Conservation (phyloP, 2,888 invertebrate genomes). For the Iphiclides podalirius region DNA sequence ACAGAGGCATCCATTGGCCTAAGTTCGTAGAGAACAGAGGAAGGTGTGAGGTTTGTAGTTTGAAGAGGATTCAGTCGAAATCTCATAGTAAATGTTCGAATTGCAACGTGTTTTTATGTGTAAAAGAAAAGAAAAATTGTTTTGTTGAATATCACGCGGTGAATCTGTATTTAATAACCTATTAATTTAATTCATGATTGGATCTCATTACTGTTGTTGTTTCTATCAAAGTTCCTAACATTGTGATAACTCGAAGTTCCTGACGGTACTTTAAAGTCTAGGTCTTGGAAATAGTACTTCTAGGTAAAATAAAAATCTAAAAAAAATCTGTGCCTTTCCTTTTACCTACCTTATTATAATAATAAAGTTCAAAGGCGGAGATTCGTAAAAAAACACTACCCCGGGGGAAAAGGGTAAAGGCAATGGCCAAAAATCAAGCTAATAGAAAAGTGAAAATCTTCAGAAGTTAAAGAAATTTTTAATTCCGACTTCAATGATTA, state of each 20-base stretch:
- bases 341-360: conserved; percentile 28
- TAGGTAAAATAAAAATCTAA: conserved; percentile 35
- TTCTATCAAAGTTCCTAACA: conserved; percentile 29
- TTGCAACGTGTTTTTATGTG: conserved; percentile 30
- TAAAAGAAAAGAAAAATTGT: conserved; percentile 33
- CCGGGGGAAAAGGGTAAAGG: conserved; percentile 12
- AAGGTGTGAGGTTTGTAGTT: conserved; percentile 34
- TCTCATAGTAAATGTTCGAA: conserved; percentile 29
- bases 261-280: conserved; percentile 31
- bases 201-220: conserved; percentile 30
- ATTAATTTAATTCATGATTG: conserved; percentile 29
- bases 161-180: conserved; percentile 15
- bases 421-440: not conserved
- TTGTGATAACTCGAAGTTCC: conserved; percentile 30
- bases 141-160: conserved; percentile 27
- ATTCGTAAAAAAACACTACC: conserved; percentile 29
- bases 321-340: conserved; percentile 27
- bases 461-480: too few relatives aligned
- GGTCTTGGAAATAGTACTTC: conserved; percentile 32
- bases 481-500: too few relatives aligned
- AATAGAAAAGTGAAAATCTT: too few relatives aligned
- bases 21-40: conserved; percentile 31
- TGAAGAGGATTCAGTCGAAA: conserved; percentile 35
- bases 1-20: conserved; percentile 35
- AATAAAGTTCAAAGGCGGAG: conserved; percentile 29